Evolutionary conservation across 1,140 invertebrate species (phyloP), one percentile per base, ranked within the genome.

Genomic region (Atopsyche davidsoni): DNA sequence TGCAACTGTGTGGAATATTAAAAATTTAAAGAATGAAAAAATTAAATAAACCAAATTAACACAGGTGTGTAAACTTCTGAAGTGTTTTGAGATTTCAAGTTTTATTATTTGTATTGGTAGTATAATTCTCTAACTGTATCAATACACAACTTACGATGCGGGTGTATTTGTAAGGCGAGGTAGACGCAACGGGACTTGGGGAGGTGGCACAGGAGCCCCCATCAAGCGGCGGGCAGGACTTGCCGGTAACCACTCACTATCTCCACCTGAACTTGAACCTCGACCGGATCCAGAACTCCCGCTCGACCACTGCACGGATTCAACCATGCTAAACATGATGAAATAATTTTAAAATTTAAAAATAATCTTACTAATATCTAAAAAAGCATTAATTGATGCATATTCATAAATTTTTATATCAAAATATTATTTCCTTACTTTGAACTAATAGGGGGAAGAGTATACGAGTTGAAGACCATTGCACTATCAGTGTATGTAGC

Each of bases 401-500:
- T n/a, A 31, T 10, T 31, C 28, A 31, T 31, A 10, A n/a, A n/a
- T n/a, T n/a, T n/a, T n/a, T 28, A 28, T n/a, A 28, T 28, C 24
- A 28, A 28, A 28, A 28, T 28, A 28, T 6, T 7, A 7, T 28
- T 28, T 28, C 24, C 53, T 51, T 22, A 57, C 55, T 57, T 57
- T 3, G 45, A 49, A 31, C 55, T 57, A 10, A 57, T 57, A 66
- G 72, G 64, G 58, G 75, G 67, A 65, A 77, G 23, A 64, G 65
- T 68, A 22, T 72, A 70, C 17, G 70, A 69, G 6, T 70, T 64
- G 51, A 68, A 66, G 11, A 73, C 60, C 57, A 72, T 68, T 6
- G 70, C 70, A 53, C 70, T 76, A 57, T 83, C 80, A 1, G 78
- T 78, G 53, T 84, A 85, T 0, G 82, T 80, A 2, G 84, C 79